Conservation (phyloP, 2,888 invertebrate species). For the Lathronympha strigana region DNA sequence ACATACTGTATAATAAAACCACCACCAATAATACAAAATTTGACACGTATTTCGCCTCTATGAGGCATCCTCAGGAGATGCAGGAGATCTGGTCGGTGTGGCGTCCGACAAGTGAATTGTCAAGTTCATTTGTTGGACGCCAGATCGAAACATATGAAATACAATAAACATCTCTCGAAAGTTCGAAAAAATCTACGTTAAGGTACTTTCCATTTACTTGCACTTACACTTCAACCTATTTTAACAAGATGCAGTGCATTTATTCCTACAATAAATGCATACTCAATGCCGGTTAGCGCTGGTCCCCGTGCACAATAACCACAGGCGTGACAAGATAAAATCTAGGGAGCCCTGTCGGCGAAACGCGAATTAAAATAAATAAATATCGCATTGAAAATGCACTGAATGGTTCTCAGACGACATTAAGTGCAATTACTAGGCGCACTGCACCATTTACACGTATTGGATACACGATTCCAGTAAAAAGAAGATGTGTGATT, state of each 20-base stretch:
- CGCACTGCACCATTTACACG: slow-evolving; percentile 63
- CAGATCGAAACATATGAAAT: too few relatives aligned
- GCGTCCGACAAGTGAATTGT: too few relatives aligned
- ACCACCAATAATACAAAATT: too few relatives aligned
- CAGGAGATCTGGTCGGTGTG: too few relatives aligned
- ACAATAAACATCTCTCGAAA: too few relatives aligned
- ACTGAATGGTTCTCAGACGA: slow-evolving; percentile 76
- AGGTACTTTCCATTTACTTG: slow-evolving; percentile 1
- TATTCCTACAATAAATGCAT: slow-evolving; percentile 67
- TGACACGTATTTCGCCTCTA: too few relatives aligned
- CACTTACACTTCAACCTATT: slow-evolving; percentile 30
- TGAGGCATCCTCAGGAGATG: too few relatives aligned
- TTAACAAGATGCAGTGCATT: slow-evolving; percentile 57
- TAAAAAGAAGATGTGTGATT: slow-evolving; percentile 61
- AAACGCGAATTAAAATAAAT: slow-evolving; percentile 75
- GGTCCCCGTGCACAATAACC: slow-evolving; percentile 50
- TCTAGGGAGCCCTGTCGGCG: slow-evolving; percentile 69
- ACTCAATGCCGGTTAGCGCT: slow-evolving; percentile 55
- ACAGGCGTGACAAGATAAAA: slow-evolving; percentile 80
- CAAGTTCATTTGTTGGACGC: too few relatives aligned
- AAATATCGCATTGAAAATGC: slow-evolving; percentile 75
- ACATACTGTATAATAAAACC: too few relatives aligned
- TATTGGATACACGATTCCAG: slow-evolving; percentile 53
- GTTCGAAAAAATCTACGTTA: too few relatives aligned
- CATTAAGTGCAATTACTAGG: slow-evolving; percentile 77